Evolutionary conservation across 2,113 vertebrate species (phyloP).

Genomic region (Onychostruthus taczanowskii): DNA sequence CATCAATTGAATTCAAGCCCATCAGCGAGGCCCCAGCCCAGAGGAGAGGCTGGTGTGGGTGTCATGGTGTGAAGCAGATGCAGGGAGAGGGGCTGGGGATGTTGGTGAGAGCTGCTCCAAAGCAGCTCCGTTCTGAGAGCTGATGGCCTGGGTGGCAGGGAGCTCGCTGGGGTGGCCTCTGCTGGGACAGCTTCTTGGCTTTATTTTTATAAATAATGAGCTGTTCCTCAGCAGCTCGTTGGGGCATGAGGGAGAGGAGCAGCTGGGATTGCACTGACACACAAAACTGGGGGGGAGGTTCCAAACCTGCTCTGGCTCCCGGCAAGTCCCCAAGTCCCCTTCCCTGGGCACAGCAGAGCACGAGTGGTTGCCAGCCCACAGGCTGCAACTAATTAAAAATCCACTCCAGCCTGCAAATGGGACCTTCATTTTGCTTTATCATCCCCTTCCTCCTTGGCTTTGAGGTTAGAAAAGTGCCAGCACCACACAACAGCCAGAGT

Average conservation of each 20-base stretch:
- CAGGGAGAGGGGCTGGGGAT: not conserved
- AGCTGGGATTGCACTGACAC: not conserved
- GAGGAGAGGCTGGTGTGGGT: not conserved
- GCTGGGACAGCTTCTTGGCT: not conserved
- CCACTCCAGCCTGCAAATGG: not conserved
- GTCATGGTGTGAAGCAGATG: fast-evolving
- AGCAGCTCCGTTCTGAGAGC: not conserved
- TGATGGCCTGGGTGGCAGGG: not conserved
- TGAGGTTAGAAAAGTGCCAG: not conserved
- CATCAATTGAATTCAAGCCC: not conserved
- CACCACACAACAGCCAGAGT: fast-evolving
- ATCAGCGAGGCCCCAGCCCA: not conserved
- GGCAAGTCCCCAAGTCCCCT: not conserved
- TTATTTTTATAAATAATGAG: not conserved
- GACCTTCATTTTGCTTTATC: not conserved
- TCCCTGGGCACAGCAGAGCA: not conserved
- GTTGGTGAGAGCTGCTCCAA: not conserved
- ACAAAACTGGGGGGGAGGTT: not conserved
- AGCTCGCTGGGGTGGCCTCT: not conserved
- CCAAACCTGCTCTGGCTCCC: not conserved
- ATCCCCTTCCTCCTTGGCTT: not conserved
- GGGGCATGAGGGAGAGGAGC: not conserved
- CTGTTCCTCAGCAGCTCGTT: not conserved
- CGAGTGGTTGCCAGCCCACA: not conserved
- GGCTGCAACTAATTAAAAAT: not conserved